These are phyloP conservation scores for Acleris cristana DNA, from an alignment of 2,888 invertebrate species.

Conservation along the genomic window DNA sequence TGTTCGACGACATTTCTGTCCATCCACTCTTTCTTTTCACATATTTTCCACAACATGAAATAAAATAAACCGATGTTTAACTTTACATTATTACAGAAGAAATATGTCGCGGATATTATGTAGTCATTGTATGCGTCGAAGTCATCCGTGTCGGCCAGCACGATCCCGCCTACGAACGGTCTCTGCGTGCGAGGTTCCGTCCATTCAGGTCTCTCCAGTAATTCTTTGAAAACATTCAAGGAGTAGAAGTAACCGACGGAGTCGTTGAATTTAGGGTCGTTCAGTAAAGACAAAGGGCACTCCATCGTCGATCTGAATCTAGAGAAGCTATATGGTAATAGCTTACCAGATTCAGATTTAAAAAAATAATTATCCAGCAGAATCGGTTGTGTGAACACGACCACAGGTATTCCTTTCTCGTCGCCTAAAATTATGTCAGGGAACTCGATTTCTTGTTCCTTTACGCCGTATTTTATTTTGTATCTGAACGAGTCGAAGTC, in stretches of 20 bases:
- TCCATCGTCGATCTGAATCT: constrained; percentile 53
- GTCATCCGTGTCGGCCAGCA: constrained; percentile 49
- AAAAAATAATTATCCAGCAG: constrained; percentile 54
- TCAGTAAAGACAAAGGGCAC: constrained; percentile 54
- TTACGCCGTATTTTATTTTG: constrained; percentile 41
- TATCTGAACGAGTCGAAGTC: constrained; percentile 54
- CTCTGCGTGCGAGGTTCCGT: constrained; percentile 54
- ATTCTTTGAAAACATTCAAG: constrained; percentile 54
- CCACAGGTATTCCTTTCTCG: constrained; percentile 57
- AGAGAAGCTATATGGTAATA: constrained; percentile 47
- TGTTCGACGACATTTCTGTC: constrained; percentile 54
- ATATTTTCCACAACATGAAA: constrained; percentile 55
- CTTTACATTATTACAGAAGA: constrained; percentile 51
- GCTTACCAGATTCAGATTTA: constrained; percentile 29
- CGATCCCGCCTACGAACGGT: constrained; percentile 55
- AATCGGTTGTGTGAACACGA: constrained; percentile 49
- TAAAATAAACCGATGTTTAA: constrained; percentile 57
- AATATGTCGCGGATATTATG: constrained; percentile 57
- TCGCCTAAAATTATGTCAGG: constrained; percentile 56
- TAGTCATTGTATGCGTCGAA: constrained; percentile 61
- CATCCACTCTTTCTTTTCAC: constrained; percentile 60
- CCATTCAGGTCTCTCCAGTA: constrained; percentile 43
- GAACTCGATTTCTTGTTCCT: constrained; percentile 54
- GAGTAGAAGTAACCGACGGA: constrained; percentile 60
- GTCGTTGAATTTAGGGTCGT: constrained; percentile 49